Evolutionary conservation across 1,140 invertebrate species (phyloP), one percentile per base, ranked within the genome.

Genomic region (Pogonomyrmex californicus): DNA sequence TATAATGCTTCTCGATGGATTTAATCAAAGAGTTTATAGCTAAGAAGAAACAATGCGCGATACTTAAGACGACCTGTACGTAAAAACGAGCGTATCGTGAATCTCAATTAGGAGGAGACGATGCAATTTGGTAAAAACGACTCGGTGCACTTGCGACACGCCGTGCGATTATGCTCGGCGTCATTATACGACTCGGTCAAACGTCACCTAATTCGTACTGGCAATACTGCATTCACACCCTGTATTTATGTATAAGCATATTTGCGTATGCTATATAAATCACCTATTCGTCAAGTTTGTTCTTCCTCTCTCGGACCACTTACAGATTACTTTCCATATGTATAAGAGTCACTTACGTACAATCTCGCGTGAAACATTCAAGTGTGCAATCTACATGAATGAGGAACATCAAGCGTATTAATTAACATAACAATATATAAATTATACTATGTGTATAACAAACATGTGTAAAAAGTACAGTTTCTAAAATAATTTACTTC

Each of bases 161-260:
- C 9, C 30, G 58, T 54, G 77, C 66, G 68, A 79, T 79, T 38
- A 68, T 68, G 70, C 44, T 62, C 49, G 51, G 54, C 51, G 51
- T 38, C 47, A 75, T 51, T 86, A 86, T 44, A 79, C 23, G 78
- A 78, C 41, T 30, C 58, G 83, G 71, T 76, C 23, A 62, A 76
- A 87, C 65, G 60, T 86, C 33, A 41, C 36, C 86, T 82, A 85
- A 86, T 54, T 86, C 65, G 30, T 88, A 89, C 86, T 89, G 88
- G 87, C 92, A 90, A 91, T 91, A 89, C 87, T 91, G 91, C 87
- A 88, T 85, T 91, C 89, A 71, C 92, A 92, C 88, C 87, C 92
- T 91, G 89, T 91, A 79, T 87, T 79, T 87, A 68, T 68, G 38
- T 89, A 77, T 89, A 89, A 89, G 85, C 88, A 85, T 79, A 51